phyloP scores from a whole-genome alignment of 2,113 vertebrate genomes.

The Microcebus ravelobensis region DNA sequence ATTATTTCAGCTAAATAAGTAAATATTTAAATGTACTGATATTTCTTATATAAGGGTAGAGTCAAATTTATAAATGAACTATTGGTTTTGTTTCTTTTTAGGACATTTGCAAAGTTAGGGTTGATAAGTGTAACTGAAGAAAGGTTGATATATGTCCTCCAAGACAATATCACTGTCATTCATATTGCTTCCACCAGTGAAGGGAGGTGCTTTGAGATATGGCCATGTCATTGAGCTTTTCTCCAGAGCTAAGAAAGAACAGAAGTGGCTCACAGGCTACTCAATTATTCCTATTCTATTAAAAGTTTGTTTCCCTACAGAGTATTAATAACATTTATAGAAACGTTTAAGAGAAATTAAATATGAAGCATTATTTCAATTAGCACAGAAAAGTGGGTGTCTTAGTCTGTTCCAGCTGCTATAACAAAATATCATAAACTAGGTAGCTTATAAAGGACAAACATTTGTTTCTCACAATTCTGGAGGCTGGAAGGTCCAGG shows the following conservation, averaged over 20 bases:
- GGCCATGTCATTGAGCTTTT: background rate
- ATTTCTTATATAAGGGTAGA: background rate
- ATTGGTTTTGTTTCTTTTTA: background rate
- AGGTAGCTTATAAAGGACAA: background rate
- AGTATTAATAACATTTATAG: constrained; percentile 32
- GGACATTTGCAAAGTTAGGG: background rate
- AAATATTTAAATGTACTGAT: background rate
- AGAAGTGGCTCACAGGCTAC: background rate
- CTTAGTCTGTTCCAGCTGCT: background rate
- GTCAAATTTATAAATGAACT: background rate
- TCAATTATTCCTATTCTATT: background rate
- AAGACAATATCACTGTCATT: background rate
- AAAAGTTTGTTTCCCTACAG: background rate
- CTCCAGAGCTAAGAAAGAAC: background rate
- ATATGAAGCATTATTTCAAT: background rate
- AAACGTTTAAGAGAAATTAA: background rate
- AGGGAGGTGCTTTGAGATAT: background rate
- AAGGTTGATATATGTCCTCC: background rate
- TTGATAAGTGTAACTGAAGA: background rate
- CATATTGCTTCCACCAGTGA: background rate
- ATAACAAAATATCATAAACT: background rate
- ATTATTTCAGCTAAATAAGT: background rate
- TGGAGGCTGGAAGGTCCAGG: background rate
- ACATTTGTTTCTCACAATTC: background rate
- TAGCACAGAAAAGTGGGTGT: background rate